A percentile compares a stretch with the other conserved stretches of the same genome.
phyloP scores from a whole-genome alignment of 2,113 vertebrate species.

The Apodemus speciosus region DNA sequence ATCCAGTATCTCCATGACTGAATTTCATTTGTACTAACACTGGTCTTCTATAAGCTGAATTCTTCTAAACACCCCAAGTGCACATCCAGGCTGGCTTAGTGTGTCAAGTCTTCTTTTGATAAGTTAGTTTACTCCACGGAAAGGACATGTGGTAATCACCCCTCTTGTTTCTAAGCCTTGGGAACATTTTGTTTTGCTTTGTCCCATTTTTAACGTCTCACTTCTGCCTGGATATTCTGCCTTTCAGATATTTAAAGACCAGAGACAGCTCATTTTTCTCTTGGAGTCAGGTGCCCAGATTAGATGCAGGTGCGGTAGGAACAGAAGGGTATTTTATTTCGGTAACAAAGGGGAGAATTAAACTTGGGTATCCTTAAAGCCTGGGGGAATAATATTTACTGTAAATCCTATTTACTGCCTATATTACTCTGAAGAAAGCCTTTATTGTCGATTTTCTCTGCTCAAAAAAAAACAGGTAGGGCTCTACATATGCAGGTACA shows the following conservation, averaged over 20 bases:
- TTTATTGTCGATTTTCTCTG: slow-evolving; percentile 23
- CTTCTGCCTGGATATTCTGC: neutral
- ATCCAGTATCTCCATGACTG: neutral
- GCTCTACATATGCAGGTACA: neutral
- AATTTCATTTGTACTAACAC: neutral
- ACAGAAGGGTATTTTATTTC: slow-evolving; percentile 48
- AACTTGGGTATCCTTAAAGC: slow-evolving; percentile 55
- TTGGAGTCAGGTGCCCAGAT: slow-evolving; percentile 37
- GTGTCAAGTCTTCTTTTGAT: neutral
- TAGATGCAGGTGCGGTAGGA: slow-evolving; percentile 7
- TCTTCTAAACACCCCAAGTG: neutral
- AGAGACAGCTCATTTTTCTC: slow-evolving; percentile 22
- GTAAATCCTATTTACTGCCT: slow-evolving; percentile 60
- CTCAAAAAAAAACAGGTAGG: neutral
- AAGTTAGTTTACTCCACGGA: neutral
- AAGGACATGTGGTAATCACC: neutral
- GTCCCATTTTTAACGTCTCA: neutral
- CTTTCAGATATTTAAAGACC: slow-evolving; percentile 9
- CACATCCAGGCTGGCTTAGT: neutral
- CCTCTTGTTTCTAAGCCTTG: slow-evolving; percentile 5
- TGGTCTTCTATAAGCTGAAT: neutral
- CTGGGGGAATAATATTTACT: neutral
- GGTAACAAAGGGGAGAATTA: slow-evolving; percentile 44
- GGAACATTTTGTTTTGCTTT: neutral
- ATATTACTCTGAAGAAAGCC: slow-evolving; percentile 44